Evolutionary conservation across 2,888 invertebrate genomes (phyloP), one percentile per base, ranked within the genome.

Genomic region (Synergus itoensis): DNA sequence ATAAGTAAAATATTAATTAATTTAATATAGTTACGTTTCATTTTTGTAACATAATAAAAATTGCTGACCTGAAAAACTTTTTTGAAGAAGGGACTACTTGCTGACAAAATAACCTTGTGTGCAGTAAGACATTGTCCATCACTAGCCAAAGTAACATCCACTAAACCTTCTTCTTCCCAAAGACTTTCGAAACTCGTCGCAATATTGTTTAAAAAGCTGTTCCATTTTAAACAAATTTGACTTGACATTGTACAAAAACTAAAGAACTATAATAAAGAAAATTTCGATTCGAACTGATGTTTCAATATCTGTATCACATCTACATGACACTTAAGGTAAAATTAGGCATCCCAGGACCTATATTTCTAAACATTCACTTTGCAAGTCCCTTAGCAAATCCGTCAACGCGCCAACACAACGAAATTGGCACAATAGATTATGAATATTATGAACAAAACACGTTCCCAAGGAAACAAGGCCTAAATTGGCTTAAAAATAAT

Each of bases 211-310:
- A 95, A 94, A 91, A 94, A 95, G 81, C 95, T 95, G 91, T 95
- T 95, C 95, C 95, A 95, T 90, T 95, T 95, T 82, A 95, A 92
- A 91, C 95, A 95, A 92, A 95, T 95, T 92, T 95, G 95, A 88
- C 93, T 94, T 84, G 91, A 90, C 91, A 91, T 91, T 57, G 79
- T 79, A 62, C 60, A 45, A 53, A 73, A 67, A 67, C 36, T 36
- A 36, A 36, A 36, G 36, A 53, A n/a, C n/a, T n/a, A 9, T n/a
- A 53, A n/a, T n/a, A 53, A 1, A 0, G 8, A 53, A n/a, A n/a
- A 8, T 18, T 1, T n/a, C n/a, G n/a, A 53, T 53, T n/a, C n/a
- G n/a, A 9, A n/a, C 53, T 53, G n/a, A 18, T 9, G n/a, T 53
- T 53, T 16, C 53, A 53, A 53, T n/a, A 16, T n/a, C n/a, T 53